Percentiles rank a stretch among this genome's conserved stretches.
Conservation (phyloP, 2,888 invertebrate species). For the Spodoptera littoralis region DNA sequence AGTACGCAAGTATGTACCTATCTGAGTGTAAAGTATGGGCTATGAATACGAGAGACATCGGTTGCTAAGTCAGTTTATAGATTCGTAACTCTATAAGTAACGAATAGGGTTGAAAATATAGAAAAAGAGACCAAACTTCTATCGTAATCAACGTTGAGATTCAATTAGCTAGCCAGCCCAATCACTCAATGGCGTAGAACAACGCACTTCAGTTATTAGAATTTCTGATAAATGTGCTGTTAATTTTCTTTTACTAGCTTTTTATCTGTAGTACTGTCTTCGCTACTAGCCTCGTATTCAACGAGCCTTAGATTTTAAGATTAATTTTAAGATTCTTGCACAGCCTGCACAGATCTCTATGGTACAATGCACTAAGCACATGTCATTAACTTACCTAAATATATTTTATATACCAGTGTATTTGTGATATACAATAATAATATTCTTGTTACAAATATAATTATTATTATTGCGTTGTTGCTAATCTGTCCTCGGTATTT, state of each 20-base stretch:
- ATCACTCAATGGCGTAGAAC: no score
- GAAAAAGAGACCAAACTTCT: no score
- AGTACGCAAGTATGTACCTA: neutral
- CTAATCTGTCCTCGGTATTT: conserved; percentile 33
- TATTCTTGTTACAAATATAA: conserved; percentile 40
- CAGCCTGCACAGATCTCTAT: conserved; percentile 41
- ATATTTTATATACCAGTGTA: conserved; percentile 46
- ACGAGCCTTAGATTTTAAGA: conserved; percentile 20
- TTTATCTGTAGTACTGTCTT: neutral
- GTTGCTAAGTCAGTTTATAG: no score
- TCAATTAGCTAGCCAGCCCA: no score
- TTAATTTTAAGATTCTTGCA: conserved; percentile 21
- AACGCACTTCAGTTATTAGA: no score
- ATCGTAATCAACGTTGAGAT: no score
- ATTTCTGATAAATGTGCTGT: no score
- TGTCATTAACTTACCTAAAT: conserved; percentile 39
- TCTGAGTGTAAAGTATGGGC: no score
- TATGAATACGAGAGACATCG: no score
- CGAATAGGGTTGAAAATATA: no score
- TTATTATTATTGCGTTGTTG: conserved; percentile 32
- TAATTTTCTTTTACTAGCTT: no score
- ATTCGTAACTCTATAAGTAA: no score
- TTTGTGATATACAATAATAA: conserved; percentile 41
- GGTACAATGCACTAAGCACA: conserved; percentile 44
- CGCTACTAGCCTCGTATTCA: conserved; percentile 18